Percentiles rank a stretch among this genome's conserved stretches.
phyloP scores from a whole-genome alignment of 2,888 invertebrate species.

The Microctonus brassicae region DNA sequence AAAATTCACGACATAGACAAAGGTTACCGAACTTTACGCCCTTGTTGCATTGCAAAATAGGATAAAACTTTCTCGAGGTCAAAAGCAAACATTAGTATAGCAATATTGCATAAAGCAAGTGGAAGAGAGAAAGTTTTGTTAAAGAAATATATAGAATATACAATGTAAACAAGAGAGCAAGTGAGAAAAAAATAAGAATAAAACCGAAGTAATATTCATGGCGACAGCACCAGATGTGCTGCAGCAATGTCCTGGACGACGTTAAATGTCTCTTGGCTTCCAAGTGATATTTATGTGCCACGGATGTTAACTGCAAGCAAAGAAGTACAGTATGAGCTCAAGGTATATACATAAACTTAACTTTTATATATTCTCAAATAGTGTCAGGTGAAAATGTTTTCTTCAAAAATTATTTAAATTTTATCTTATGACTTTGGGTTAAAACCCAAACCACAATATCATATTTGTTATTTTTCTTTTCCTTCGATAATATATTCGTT shows the following conservation, averaged over 20 bases:
- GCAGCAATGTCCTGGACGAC: slow-evolving; percentile 57
- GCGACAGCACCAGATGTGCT: slow-evolving; percentile 64
- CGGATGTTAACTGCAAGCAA: slow-evolving; percentile 58
- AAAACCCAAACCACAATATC: not conserved
- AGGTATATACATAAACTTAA: not conserved
- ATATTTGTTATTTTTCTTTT: not conserved
- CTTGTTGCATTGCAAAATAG: slow-evolving; percentile 52
- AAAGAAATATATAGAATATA: slow-evolving; percentile 8
- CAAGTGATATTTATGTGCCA: slow-evolving; percentile 64
- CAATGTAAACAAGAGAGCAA: slow-evolving; percentile 2
- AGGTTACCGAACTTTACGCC: slow-evolving; percentile 39
- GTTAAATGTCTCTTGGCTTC: slow-evolving; percentile 59
- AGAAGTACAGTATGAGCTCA: slow-evolving; percentile 31
- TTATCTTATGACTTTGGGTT: not conserved
- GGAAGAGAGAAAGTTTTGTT: not conserved
- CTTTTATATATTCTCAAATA: slow-evolving; percentile 12
- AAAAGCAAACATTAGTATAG: slow-evolving; percentile 1
- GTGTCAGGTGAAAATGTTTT: slow-evolving; percentile 11
- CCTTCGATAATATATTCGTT: not conserved
- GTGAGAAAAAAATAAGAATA: slow-evolving; percentile 38
- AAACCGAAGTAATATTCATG: slow-evolving; percentile 65
- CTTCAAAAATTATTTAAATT: slow-evolving; percentile 22
- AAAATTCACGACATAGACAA: slow-evolving; percentile 3
- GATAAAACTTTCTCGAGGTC: slow-evolving; percentile 57
- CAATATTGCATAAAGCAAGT: slow-evolving; percentile 3